These are phyloP conservation scores for Acleris laterana DNA, from an alignment of 2,888 invertebrate genomes.

Conservation along the genomic window DNA sequence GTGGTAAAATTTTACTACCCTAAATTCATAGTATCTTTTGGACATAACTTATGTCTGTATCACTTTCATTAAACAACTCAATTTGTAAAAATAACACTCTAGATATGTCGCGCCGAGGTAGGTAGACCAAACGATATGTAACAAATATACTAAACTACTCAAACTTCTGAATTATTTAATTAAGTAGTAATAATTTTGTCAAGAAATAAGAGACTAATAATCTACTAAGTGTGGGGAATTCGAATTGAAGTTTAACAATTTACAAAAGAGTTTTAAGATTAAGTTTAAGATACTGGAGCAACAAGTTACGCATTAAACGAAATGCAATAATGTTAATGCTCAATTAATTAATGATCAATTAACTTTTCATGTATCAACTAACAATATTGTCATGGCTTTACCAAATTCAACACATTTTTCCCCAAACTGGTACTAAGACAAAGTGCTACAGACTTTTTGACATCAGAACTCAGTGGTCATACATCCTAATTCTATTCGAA, in stretches of 20 bases:
- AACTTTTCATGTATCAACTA: too few species aligned
- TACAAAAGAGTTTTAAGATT: neutral
- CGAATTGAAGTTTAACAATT: too few species aligned
- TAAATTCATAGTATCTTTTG: too few species aligned
- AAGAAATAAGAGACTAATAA: conserved; percentile 1
- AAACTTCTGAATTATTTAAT: neutral
- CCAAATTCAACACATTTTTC: neutral
- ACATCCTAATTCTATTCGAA: conserved; percentile 18
- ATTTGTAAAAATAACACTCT: too few species aligned
- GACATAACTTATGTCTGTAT: too few species aligned
- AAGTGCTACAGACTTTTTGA: conserved; percentile 4
- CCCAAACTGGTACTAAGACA: conserved; percentile 5
- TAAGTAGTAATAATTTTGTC: neutral
- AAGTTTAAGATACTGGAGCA: conserved; percentile 1
- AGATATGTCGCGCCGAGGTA: conserved; percentile 8
- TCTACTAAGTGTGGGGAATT: neutral
- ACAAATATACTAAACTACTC: conserved; percentile 4
- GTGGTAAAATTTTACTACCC: too few species aligned
- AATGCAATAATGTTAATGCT: neutral
- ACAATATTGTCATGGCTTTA: too few species aligned
- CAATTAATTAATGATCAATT: too few species aligned
- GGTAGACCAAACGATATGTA: conserved; percentile 29
- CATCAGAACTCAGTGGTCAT: neutral
- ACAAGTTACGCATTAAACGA: neutral
- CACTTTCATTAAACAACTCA: too few species aligned